phyloP scores from a whole-genome alignment of 1,140 invertebrate species.

The Trinorchestia longiramus region DNA sequence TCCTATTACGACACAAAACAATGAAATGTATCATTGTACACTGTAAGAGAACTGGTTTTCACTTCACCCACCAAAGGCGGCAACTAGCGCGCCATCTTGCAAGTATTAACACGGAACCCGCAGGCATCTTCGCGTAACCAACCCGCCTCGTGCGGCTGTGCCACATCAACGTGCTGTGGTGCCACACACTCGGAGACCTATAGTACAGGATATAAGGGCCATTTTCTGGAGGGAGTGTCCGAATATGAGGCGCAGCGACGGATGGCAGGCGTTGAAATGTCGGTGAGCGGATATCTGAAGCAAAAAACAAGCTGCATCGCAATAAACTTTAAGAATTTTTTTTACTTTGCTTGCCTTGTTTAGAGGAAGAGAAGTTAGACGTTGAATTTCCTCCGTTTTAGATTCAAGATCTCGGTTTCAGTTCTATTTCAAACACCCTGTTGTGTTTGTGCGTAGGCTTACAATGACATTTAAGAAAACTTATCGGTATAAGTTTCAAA shows the following conservation, averaged over 20 bases:
- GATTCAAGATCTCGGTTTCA: not conserved
- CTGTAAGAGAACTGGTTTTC: not conserved
- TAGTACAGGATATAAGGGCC: not conserved
- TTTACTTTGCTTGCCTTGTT: not conserved
- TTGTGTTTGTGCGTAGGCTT: not conserved
- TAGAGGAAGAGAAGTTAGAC: not conserved
- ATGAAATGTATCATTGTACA: not conserved
- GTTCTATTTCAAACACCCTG: not conserved
- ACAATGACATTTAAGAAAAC: not conserved
- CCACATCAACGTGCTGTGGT: not conserved
- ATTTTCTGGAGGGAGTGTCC: not conserved
- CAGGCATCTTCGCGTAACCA: conserved; percentile 6
- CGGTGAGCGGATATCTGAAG: not conserved
- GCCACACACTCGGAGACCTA: not conserved
- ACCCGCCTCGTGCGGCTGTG: conserved; percentile 3
- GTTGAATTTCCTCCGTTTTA: not conserved
- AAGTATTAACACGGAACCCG: not conserved
- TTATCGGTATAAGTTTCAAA: not conserved
- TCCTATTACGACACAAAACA: not conserved
- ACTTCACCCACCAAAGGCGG: not conserved
- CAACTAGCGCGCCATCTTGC: conserved; percentile 21
- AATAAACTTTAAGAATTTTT: not conserved
- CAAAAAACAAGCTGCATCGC: not conserved
- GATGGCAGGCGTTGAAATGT: not conserved
- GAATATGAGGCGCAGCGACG: conserved; percentile 5